Conservation (phyloP, 1,140 invertebrate genomes). For the Amphibalanus amphitrite region DNA sequence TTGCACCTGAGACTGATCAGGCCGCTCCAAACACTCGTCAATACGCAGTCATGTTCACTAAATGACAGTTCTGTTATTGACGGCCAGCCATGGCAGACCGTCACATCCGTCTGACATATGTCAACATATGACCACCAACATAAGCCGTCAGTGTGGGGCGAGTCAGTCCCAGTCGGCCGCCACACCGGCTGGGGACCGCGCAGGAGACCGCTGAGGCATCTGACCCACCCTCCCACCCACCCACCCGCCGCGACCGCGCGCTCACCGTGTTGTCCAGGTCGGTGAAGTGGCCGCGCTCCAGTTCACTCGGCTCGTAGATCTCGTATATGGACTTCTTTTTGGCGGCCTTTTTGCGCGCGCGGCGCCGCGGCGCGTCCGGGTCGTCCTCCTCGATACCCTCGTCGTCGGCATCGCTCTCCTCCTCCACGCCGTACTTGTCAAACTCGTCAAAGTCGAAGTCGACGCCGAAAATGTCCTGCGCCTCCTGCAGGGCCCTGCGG, state of each 20-base stretch:
- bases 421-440: conserved; percentile 68
- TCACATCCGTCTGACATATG: conserved; percentile 72
- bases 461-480: conserved; percentile 96
- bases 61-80: no score
- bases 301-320: conserved; percentile 91
- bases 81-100: conserved; percentile 72
- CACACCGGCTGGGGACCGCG: no score
- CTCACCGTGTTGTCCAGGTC: not conserved
- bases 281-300: conserved; percentile 66
- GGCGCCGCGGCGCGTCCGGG: not conserved
- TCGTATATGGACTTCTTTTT: conserved; percentile 37
- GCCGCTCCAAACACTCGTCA: conserved; percentile 51
- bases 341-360: not conserved
- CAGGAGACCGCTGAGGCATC: no score
- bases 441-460: conserved; percentile 96
- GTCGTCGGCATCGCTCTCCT: conserved; percentile 28
- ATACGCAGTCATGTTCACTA: no score
- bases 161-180: no score
- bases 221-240: no score
- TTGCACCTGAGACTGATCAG: conserved; percentile 76
- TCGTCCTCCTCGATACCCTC: conserved; percentile 45
- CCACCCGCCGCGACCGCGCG: no score
- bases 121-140: no score
- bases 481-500: conserved; percentile 78
- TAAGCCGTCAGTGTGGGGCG: no score